phyloP scores from a whole-genome alignment of 2,888 invertebrate genomes.

The Globia sparganii region DNA sequence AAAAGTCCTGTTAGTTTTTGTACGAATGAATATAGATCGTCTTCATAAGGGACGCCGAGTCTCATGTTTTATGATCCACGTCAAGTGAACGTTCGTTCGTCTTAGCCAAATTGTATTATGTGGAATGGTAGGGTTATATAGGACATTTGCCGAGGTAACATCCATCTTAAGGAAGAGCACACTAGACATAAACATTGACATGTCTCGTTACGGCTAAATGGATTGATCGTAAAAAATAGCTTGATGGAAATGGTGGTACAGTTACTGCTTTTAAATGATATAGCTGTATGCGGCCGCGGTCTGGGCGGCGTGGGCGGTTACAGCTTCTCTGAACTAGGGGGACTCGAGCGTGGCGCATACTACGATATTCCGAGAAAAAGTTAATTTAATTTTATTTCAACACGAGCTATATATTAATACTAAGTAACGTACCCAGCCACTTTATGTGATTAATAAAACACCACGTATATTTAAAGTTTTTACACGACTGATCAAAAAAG shows the following conservation, averaged over 20 bases:
- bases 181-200: constrained; percentile 58
- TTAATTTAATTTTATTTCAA: constrained; percentile 76
- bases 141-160: constrained; percentile 68
- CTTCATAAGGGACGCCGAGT: constrained; percentile 66
- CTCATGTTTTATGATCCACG: constrained; percentile 74
- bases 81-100: constrained; percentile 77
- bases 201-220: constrained; percentile 62
- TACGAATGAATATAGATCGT: constrained; percentile 75
- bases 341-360: constrained; percentile 66
- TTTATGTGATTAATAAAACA: constrained; percentile 46
- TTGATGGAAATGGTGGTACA: constrained; percentile 61
- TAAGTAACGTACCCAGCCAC: constrained; percentile 26
- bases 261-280: constrained; percentile 68
- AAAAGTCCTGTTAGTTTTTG: constrained; percentile 70
- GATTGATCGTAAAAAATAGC: constrained; percentile 70
- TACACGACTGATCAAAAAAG: background rate
- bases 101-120: constrained; percentile 79
- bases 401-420: constrained; percentile 52
- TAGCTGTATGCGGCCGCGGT: constrained; percentile 68
- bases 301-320: constrained; percentile 73
- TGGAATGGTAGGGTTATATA: constrained; percentile 68
- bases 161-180: constrained; percentile 49
- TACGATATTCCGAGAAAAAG: constrained; percentile 76
- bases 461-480: constrained; percentile 12
- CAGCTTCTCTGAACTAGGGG: constrained; percentile 75